Percentiles rank a stretch among this genome's conserved stretches.
Conservation (phyloP, 2,888 invertebrate genomes). For the Drosophila putrida region DNA sequence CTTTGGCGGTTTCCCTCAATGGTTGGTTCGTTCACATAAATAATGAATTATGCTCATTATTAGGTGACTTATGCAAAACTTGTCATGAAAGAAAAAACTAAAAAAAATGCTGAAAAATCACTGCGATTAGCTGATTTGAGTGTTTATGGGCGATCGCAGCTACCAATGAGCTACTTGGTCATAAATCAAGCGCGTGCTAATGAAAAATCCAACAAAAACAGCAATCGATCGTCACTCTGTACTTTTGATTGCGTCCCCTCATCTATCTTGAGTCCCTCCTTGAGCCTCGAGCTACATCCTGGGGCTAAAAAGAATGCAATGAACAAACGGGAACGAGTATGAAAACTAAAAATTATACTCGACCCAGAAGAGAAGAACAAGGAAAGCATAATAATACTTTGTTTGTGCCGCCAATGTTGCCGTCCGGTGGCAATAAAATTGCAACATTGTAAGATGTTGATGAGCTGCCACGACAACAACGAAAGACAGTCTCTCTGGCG, state of each 20-base stretch:
- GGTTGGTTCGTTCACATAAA: constrained; percentile 57
- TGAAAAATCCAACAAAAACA: neutral
- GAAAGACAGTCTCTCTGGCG: neutral
- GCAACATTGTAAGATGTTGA: constrained; percentile 76
- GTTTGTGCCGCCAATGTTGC: constrained; percentile 40
- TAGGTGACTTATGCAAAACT: constrained; percentile 74
- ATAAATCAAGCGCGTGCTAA: constrained; percentile 63
- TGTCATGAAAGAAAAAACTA: neutral
- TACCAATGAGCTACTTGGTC: constrained; percentile 52
- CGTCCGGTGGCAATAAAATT: constrained; percentile 58
- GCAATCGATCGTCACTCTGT: constrained; percentile 15
- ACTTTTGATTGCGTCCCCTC: constrained; percentile 10
- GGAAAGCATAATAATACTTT: constrained; percentile 53
- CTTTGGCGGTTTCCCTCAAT: constrained; percentile 8
- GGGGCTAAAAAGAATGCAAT: constrained; percentile 21
- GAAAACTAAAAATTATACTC: constrained; percentile 28
- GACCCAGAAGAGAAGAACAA: constrained; percentile 17
- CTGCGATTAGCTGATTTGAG: constrained; percentile 67
- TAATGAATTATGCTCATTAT: constrained; percentile 76
- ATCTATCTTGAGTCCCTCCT: neutral
- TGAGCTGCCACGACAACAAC: constrained; percentile 68
- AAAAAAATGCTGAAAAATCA: constrained; percentile 57
- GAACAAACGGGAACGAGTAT: neutral
- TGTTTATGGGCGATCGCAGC: constrained; percentile 51
- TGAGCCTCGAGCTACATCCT: constrained; percentile 4